Evolutionary conservation across 1,140 invertebrate species (phyloP).

Genomic region (Idris sp.): DNA sequence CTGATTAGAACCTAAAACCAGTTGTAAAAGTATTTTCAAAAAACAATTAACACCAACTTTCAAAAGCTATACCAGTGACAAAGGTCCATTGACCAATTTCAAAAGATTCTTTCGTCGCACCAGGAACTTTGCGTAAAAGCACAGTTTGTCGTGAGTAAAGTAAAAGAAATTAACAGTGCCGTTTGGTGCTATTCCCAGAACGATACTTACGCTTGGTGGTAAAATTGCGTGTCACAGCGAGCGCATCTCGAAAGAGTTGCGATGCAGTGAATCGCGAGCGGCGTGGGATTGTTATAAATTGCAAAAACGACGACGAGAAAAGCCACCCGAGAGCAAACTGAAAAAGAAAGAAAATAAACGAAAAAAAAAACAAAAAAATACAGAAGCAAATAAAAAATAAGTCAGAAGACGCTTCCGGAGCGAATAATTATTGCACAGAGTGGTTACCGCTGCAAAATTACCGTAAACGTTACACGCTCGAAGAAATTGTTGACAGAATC

Average conservation of each 20-base stretch:
- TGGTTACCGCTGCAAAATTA: constrained; percentile 39
- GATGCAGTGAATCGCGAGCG: constrained; percentile 42
- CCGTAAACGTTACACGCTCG: constrained; percentile 42
- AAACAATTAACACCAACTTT: not conserved
- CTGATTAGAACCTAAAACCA: no score
- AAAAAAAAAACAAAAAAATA: constrained; percentile 12
- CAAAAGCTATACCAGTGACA: constrained; percentile 21
- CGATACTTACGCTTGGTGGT: constrained; percentile 55
- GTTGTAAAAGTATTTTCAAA: no score
- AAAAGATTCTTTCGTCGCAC: no score
- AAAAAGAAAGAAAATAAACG: constrained; percentile 4
- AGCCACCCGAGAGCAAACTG: not conserved
- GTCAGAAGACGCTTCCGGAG: constrained; percentile 23
- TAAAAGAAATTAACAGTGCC: constrained; percentile 53
- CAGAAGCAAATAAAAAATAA: constrained; percentile 6
- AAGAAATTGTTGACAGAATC: constrained; percentile 50
- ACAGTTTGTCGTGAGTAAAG: constrained; percentile 22
- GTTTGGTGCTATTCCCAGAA: constrained; percentile 53
- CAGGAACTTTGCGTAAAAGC: constrained; percentile 14
- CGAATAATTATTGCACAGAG: constrained; percentile 49
- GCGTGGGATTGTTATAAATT: constrained; percentile 61
- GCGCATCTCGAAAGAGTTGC: constrained; percentile 37
- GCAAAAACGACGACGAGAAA: constrained; percentile 46
- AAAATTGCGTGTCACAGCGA: constrained; percentile 58
- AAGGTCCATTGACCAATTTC: constrained; percentile 26